Evolutionary conservation across 1,140 invertebrate species (phyloP), one percentile per base, ranked within the genome.

Genomic region (Rhyacophila brunnea): DNA sequence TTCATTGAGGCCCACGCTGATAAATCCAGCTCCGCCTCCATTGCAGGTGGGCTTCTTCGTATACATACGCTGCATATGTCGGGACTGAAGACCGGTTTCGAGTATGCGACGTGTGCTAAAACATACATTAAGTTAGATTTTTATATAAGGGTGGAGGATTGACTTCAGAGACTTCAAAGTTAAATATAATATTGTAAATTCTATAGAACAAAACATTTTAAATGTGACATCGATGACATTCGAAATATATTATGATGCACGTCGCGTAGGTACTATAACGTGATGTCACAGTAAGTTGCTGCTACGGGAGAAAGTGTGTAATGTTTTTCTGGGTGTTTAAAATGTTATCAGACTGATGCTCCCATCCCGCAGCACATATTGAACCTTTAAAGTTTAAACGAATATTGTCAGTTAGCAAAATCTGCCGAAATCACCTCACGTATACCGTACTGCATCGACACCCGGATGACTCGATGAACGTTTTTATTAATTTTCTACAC

Each of bases 1-100:
- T 58, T 85, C 83, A 0, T 78, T 73, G 60, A 84, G 74, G 44
- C 82, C 82, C 13, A 84, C 83, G n/a, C 79, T 83, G 14, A 84
- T 68, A 49, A 84, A 85, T 18, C 76, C 75, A 23, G 70, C 78
- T 34, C 76, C 78, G 43, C 69, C 70, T 6, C 75, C 77, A 0
- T 68, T 64, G 63, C 85, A 87, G 32, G 70, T 68, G 1, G 86
- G 85, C 63, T 82, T 82, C 45, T 79, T 81, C 14, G 81, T 81
- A 64, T 85, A 87, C 6, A 86, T 66, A 13, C 79, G 67, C 23
- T 65, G 68, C 28, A 82, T 79, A 58, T 83, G 82, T 15, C 84
- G 69, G 34, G 69, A 67, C 57, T 85, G 82, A 2, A 87, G 61
- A 1, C 86, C 85, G 44, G 77, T 79, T 69, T 87, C 85, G 59